Percentiles rank a stretch among this genome's conserved stretches.
Evolutionary conservation across 2,888 invertebrate species (phyloP).

Genomic region (Prenolepis imparis): DNA sequence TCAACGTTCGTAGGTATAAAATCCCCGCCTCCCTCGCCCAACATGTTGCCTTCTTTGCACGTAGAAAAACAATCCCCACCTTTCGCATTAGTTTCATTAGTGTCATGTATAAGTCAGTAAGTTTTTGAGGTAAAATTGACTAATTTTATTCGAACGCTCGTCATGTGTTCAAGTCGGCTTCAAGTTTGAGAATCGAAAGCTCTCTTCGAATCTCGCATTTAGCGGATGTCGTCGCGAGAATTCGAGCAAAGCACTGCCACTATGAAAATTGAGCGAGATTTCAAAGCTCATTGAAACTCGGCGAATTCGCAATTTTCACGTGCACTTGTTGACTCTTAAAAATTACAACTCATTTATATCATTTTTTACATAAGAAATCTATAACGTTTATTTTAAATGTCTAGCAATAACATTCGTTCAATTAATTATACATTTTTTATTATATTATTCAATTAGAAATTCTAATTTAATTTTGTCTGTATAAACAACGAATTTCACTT

Average conservation of each 20-base stretch:
- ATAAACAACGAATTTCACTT: conserved; percentile 30
- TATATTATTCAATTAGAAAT: conserved; percentile 17
- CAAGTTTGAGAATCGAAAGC: conserved; percentile 75
- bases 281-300: conserved; percentile 25
- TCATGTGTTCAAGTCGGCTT: conserved; percentile 61
- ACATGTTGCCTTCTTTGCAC: conserved; percentile 48
- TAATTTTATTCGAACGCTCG: conserved; percentile 34
- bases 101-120: conserved; percentile 39
- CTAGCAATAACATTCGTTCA: not conserved
- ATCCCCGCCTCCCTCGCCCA: conserved; percentile 1
- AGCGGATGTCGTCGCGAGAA: conserved; percentile 20
- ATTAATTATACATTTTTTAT: not conserved
- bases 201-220: not conserved
- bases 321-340: not conserved
- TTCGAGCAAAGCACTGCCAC: conserved; percentile 66
- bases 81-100: conserved; percentile 58
- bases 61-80: conserved; percentile 56
- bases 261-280: conserved; percentile 38
- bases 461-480: not conserved
- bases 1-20: conserved; percentile 59
- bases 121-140: not conserved
- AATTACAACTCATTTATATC: not conserved
- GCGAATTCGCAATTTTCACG: conserved; percentile 14
- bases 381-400: conserved; percentile 13
- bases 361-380: not conserved